These are phyloP conservation scores for Perodicticus potto DNA, from an alignment of 2,797 vertebrate genomes.

Conservation along the genomic window DNA sequence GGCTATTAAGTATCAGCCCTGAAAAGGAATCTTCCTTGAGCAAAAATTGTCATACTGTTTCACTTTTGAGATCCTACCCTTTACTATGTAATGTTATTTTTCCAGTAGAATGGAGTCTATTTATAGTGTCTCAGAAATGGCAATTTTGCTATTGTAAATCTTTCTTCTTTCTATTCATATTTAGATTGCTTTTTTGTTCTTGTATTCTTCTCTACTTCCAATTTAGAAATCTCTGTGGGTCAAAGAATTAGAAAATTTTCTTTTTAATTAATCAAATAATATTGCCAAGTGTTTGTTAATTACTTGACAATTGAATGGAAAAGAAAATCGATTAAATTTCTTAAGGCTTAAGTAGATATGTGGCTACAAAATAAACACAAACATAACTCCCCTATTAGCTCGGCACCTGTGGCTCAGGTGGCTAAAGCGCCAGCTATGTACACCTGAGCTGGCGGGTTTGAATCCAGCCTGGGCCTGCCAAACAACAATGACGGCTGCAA, in stretches of 20 bases:
- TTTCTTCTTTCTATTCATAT: conserved; percentile 36
- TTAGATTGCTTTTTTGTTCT: neutral
- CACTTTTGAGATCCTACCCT: neutral
- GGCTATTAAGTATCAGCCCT: neutral
- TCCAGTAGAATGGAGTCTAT: neutral
- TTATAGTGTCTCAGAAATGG: neutral
- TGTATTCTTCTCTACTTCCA: neutral
- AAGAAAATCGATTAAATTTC: conserved; percentile 19
- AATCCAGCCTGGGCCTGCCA: no score
- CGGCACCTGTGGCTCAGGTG: no score
- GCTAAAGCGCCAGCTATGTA: no score
- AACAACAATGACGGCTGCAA: no score
- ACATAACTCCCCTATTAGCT: neutral
- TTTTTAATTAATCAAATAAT: conserved; percentile 54
- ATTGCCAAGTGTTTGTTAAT: conserved; percentile 22
- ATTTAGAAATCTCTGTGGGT: conserved; percentile 12
- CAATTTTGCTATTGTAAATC: neutral
- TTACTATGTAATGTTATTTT: neutral
- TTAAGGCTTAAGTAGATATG: neutral
- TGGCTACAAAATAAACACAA: conserved; percentile 4
- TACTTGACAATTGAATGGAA: conserved; percentile 44
- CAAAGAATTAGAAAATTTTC: conserved; percentile 33
- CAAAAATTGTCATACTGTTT: conserved; percentile 42
- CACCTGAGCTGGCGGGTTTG: no score
- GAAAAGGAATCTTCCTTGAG: neutral